phyloP scores from a whole-genome alignment of 2,797 vertebrate species.

The Arrhamphus sclerolepis region DNA sequence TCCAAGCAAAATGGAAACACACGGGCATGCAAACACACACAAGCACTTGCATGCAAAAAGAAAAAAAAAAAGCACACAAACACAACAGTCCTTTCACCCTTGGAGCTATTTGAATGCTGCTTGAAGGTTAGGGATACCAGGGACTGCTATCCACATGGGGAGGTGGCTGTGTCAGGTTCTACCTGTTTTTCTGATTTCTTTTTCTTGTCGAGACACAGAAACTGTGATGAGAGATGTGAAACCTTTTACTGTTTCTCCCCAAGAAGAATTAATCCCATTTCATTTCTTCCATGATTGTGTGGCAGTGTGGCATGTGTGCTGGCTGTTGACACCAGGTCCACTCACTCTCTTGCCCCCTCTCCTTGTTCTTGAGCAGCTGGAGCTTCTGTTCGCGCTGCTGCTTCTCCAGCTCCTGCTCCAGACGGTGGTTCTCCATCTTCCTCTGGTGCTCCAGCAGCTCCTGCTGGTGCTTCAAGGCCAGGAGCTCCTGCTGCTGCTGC shows the following conservation, averaged over 20 bases:
- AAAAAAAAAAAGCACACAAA: constrained; percentile 20
- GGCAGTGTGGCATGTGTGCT: too few species aligned
- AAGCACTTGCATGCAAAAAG: constrained; percentile 2
- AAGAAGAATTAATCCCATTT: background rate
- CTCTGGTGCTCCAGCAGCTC: constrained; percentile 93
- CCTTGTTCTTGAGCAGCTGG: constrained; percentile 94
- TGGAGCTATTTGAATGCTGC: constrained; percentile 15
- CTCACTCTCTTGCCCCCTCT: constrained; percentile 94
- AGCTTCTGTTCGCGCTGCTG: constrained; percentile 94
- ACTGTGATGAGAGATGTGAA: background rate
- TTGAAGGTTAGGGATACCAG: background rate
- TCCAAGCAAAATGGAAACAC: constrained; percentile 67
- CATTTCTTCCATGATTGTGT: too few species aligned
- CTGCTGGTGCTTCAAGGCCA: constrained; percentile 94
- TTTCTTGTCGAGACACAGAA: constrained; percentile 3
- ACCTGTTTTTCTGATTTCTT: constrained; percentile 1
- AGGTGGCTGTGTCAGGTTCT: background rate
- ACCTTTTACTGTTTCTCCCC: background rate
- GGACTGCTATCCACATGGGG: background rate
- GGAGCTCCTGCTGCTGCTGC: constrained; percentile 94
- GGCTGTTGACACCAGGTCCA: too few species aligned
- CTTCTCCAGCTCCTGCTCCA: constrained; percentile 93
- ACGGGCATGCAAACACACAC: constrained; percentile 24
- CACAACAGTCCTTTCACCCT: constrained; percentile 40
- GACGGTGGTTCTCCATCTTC: constrained; percentile 91